Conservation (phyloP, 2,888 invertebrate species). For the Lysandra bellargus region DNA sequence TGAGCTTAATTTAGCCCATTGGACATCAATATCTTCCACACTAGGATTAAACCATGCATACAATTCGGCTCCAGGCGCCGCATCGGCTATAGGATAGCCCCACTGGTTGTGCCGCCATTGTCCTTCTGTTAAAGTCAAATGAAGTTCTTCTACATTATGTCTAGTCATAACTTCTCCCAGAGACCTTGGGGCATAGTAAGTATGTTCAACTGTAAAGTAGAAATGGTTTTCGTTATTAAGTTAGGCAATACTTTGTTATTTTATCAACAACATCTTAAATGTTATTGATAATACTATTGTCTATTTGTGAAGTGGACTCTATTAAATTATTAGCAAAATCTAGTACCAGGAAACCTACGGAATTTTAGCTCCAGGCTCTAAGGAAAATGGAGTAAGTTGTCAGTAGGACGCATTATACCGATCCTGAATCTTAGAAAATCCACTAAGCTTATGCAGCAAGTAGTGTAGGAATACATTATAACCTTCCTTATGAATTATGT, state of each 20-base stretch:
- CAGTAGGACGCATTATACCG: too few relatives aligned
- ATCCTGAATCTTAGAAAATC: background rate
- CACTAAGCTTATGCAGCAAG: background rate
- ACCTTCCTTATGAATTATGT: background rate
- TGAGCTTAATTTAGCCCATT: slow-evolving; percentile 94
- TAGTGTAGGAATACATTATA: background rate
- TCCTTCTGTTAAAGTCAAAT: slow-evolving; percentile 95
- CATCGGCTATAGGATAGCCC: slow-evolving; percentile 95
- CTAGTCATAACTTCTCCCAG: slow-evolving; percentile 92
- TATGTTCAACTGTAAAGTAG: slow-evolving; percentile 85
- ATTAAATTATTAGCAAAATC: too few relatives aligned
- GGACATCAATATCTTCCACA: slow-evolving; percentile 85
- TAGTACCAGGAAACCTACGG: too few relatives aligned
- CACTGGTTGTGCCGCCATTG: slow-evolving; percentile 95
- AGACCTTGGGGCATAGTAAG: slow-evolving; percentile 92
- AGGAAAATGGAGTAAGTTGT: too few relatives aligned
- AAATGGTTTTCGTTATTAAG: slow-evolving; percentile 5
- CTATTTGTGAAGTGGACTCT: too few relatives aligned
- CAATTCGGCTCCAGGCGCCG: slow-evolving; percentile 96
- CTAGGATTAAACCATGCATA: slow-evolving; percentile 93
- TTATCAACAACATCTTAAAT: background rate
- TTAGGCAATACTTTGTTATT: background rate
- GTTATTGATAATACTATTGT: background rate
- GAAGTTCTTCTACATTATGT: slow-evolving; percentile 93
- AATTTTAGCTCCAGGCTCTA: too few relatives aligned